Base-by-base conservation (phyloP, 1,140 invertebrate species). In the Eufriesea mexicana region DNA sequence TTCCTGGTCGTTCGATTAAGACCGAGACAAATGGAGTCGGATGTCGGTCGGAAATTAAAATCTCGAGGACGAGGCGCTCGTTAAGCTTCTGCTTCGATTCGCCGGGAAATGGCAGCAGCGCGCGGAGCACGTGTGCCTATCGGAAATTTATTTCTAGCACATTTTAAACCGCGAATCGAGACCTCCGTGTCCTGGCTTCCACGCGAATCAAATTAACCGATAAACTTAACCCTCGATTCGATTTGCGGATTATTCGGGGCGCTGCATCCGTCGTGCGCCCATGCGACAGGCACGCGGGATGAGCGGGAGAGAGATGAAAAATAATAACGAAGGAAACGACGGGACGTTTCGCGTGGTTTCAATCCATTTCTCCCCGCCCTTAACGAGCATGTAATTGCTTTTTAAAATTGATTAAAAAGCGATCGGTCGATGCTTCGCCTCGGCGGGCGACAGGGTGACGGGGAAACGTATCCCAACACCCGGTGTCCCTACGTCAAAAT, bases 11-110 rank as follows among this genome's bases (percentile, higher is more conserved):
- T 83, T 88, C 85, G 85, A 87, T 87, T 80, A 86, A 87, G 85
- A 78, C 83, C 82, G 84, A 88, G 86, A 87, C 86, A 87, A 81
- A 88, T 87, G 85, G 83, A 81, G 84, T 82, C 85, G 86, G 83
- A 88, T 88, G 82, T 87, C 85, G 82, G 74, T 82, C 83, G 86
- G 86, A 88, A 88, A 88, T 88, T 88, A 88, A 88, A 88, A 88
- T 87, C 85, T 87, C 86, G 85, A 81, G 85, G 77, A 82, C 77
- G 85, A 86, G 82, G 70, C 70, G 75, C 85, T 87, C 76, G 86
- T 87, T 87, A 86, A 84, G 71, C 76, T 64, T n/a, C 51, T 59
- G 68, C 66, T 75, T 72, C 81, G 82, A 80, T 86, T 70, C 66
- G 45, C 49, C 45, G 76, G 28, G 70, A 54, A 73, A 71, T 71